Percentiles rank a stretch among this genome's conserved stretches.
These are phyloP conservation scores for Equus quagga DNA, from an alignment of 2,113 vertebrate genomes.

Conservation along the genomic window DNA sequence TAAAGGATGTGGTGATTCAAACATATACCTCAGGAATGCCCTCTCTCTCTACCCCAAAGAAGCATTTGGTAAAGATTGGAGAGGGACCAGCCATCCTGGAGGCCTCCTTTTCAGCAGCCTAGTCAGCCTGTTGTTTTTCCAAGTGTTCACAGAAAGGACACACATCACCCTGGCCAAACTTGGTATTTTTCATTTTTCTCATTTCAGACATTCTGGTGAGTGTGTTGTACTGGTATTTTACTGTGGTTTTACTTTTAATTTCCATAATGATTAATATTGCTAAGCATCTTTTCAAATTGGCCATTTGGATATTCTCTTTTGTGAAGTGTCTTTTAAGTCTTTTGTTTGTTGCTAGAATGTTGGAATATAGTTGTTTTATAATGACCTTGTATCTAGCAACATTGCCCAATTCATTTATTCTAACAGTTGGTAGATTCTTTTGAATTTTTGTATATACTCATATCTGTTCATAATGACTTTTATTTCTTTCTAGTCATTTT, in stretches of 20 bases:
- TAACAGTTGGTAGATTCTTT: neutral
- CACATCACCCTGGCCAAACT: neutral
- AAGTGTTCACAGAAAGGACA: neutral
- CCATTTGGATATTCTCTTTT: neutral
- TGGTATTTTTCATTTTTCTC: neutral
- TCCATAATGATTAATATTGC: neutral
- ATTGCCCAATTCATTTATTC: neutral
- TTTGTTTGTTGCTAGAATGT: neutral
- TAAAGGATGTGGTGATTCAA: neutral
- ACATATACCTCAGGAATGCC: neutral
- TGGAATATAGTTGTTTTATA: neutral
- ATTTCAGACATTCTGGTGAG: neutral
- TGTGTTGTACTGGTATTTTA: neutral
- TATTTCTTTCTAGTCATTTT: neutral
- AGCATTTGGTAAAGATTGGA: neutral
- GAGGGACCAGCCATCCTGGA: neutral
- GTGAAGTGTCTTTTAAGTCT: neutral
- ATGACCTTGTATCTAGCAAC: neutral
- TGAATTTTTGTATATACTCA: neutral
- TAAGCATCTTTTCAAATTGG: neutral
- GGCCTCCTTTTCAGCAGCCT: neutral
- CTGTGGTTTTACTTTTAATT: conserved; percentile 13
- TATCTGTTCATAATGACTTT: neutral
- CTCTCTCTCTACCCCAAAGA: neutral
- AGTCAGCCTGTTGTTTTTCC: neutral